A percentile compares a stretch with the other conserved stretches of the same genome.
Conservation (phyloP, 2,888 invertebrate genomes). For the Melangyna quadrimaculata region DNA sequence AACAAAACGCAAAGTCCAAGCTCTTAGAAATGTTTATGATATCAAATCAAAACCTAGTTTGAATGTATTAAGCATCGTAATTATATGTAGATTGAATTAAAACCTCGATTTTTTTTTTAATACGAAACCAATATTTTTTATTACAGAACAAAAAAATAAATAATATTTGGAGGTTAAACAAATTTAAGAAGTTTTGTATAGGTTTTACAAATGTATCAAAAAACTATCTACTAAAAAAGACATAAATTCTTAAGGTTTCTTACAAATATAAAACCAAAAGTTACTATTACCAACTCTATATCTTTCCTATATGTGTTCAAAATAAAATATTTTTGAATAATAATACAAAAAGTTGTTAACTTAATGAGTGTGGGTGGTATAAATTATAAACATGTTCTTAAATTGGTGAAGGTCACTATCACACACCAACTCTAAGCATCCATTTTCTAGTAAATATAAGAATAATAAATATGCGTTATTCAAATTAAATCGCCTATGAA, state of each 20-base stretch:
- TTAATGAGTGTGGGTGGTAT: conserved; percentile 34
- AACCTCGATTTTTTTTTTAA: no score
- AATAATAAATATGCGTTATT: conserved; percentile 28
- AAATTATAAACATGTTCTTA: conserved; percentile 31
- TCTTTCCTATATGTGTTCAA: background rate
- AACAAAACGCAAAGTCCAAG: no score
- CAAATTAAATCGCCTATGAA: background rate
- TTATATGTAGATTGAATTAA: no score
- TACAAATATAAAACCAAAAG: background rate
- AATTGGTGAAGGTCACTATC: conserved; percentile 48
- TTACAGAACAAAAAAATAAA: no score
- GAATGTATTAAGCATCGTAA: no score
- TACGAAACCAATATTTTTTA: no score
- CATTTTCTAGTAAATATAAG: no score
- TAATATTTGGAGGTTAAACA: no score
- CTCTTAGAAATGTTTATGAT: no score
- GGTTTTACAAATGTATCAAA: no score
- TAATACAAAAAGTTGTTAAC: background rate
- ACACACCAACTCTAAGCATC: background rate
- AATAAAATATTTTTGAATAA: conserved; percentile 33
- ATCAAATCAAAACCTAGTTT: no score
- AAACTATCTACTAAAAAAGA: background rate
- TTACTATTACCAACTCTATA: background rate
- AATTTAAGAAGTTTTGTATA: no score
- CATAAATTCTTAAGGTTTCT: background rate